Evolutionary conservation across 2,113 vertebrate species (phyloP).

Genomic region (Microcebus ravelobensis): DNA sequence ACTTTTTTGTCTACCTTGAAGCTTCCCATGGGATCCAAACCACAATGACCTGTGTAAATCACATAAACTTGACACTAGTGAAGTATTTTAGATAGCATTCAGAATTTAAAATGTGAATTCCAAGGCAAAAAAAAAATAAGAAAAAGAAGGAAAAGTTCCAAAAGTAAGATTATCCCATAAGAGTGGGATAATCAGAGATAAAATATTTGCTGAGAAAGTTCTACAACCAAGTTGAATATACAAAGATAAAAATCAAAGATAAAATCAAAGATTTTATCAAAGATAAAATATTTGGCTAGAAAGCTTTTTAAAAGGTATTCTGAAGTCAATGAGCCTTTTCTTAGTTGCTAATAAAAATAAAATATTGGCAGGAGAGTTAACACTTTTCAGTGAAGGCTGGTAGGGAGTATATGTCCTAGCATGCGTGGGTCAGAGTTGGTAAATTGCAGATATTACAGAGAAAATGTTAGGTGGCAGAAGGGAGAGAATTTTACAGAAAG

Average conservation of each 20-base stretch:
- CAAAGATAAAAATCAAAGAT: not conserved
- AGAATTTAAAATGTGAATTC: conserved; percentile 5
- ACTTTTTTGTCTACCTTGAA: not conserved
- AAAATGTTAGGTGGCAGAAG: not conserved
- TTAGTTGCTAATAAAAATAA: conserved; percentile 37
- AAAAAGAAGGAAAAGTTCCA: not conserved
- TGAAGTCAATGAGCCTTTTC: not conserved
- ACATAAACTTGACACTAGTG: not conserved
- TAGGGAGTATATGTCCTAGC: not conserved
- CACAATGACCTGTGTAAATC: not conserved
- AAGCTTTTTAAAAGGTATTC: not conserved
- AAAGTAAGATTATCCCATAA: not conserved
- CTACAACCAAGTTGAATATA: not conserved
- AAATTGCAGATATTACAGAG: not conserved
- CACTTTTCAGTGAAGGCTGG: not conserved
- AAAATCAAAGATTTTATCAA: not conserved
- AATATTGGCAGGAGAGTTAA: not conserved
- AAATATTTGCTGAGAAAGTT: conserved; percentile 16
- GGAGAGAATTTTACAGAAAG: not conserved
- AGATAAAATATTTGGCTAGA: not conserved
- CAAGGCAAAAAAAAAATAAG: not conserved
- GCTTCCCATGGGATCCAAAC: not conserved
- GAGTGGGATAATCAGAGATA: not conserved
- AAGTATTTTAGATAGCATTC: not conserved
- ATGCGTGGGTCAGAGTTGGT: not conserved